Percentiles rank a stretch among this genome's conserved stretches.
Conservation (phyloP, 2,888 invertebrate genomes). For the Lasiommata megera region DNA sequence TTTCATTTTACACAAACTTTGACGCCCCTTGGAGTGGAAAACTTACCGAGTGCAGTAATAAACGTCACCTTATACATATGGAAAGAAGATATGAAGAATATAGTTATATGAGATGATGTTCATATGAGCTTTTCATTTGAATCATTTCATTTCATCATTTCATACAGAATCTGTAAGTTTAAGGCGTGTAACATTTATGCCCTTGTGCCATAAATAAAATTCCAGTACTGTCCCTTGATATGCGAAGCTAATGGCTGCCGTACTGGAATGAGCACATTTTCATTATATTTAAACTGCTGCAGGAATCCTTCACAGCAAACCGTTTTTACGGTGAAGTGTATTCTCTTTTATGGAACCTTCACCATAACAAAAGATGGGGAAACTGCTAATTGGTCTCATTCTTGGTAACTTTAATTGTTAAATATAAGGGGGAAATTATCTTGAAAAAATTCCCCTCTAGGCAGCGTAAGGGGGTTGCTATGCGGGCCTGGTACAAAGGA, state of each 20-base stretch:
- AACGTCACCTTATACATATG: no score
- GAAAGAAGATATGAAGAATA: no score
- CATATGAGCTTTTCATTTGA: no score
- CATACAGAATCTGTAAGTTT: no score
- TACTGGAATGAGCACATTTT: conserved; percentile 5
- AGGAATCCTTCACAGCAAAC: not conserved
- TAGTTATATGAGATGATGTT: no score
- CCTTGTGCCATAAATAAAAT: no score
- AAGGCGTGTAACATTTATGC: no score
- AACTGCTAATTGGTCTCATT: conserved; percentile 23
- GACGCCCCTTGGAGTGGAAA: no score
- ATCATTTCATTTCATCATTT: no score
- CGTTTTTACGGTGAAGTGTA: conserved; percentile 17
- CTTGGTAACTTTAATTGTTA: conserved; percentile 11
- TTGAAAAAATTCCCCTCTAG: not conserved
- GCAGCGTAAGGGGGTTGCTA: not conserved
- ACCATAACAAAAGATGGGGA: conserved; percentile 15
- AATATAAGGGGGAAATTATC: conserved; percentile 2
- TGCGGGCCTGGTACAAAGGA: not conserved
- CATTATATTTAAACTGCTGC: conserved; percentile 19
- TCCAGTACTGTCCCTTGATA: not conserved
- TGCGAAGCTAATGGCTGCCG: not conserved
- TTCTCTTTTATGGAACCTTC: conserved; percentile 16
- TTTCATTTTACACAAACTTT: no score
- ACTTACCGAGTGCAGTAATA: no score